Conservation (phyloP, 2,113 vertebrate species). For the Nicator chloris region DNA sequence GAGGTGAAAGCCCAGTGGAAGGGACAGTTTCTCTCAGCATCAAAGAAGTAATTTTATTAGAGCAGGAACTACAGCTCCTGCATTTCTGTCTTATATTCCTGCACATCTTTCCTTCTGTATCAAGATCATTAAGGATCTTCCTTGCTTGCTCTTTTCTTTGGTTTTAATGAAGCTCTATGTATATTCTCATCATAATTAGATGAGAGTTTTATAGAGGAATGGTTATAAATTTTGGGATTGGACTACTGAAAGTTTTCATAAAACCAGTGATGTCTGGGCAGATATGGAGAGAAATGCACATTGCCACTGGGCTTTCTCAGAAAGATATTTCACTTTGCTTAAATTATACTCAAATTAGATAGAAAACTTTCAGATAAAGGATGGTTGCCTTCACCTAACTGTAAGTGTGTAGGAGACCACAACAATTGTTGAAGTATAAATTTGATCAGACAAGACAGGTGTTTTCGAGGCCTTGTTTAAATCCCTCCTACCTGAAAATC, state of each 20-base stretch:
- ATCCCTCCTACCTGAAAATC: neutral
- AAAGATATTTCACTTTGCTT: neutral
- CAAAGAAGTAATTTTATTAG: neutral
- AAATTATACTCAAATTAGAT: neutral
- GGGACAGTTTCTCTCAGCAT: neutral
- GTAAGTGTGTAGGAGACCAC: neutral
- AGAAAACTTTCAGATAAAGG: neutral
- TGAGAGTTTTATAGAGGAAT: neutral
- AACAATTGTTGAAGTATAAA: neutral
- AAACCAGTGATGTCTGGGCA: neutral
- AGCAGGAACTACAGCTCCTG: neutral
- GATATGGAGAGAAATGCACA: neutral
- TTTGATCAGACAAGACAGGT: neutral
- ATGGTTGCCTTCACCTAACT: neutral
- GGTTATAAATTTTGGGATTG: neutral
- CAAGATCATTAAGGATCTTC: neutral
- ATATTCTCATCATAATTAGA: neutral
- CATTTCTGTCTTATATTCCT: neutral
- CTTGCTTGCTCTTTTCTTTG: neutral
- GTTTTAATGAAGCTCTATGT: neutral
- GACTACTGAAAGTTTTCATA: neutral
- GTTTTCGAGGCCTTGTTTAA: neutral
- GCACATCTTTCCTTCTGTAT: neutral
- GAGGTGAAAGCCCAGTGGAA: neutral
- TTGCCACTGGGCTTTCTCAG: neutral